Evolutionary conservation across 2,888 invertebrate genomes (phyloP).

Genomic region (Biston stratarius): DNA sequence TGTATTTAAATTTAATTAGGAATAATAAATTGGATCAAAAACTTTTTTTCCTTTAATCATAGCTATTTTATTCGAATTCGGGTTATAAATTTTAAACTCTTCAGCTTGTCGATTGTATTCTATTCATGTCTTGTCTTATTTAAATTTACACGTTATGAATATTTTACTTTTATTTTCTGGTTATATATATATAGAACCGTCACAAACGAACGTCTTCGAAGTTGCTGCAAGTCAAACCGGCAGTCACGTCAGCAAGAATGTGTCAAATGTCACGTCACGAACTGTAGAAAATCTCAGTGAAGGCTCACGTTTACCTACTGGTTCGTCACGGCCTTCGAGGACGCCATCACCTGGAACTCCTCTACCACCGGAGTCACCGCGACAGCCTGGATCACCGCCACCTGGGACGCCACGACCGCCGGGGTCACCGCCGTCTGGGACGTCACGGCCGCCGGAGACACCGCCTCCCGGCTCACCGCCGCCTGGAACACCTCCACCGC

Average conservation of each 20-base stretch:
- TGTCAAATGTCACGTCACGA: too few species aligned
- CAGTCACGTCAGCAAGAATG: background rate
- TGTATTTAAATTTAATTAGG: too few species aligned
- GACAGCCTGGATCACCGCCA: background rate
- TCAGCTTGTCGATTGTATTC: too few species aligned
- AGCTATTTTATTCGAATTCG: too few species aligned
- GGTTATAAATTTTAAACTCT: too few species aligned
- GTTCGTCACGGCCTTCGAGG: background rate
- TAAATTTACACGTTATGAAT: background rate
- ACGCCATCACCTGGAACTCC: background rate
- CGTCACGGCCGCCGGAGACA: background rate
- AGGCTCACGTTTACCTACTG: background rate
- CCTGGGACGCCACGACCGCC: constrained; percentile 1
- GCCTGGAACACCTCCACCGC: background rate
- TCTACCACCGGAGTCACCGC: constrained; percentile 1
- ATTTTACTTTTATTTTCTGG: background rate
- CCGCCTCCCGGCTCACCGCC: background rate
- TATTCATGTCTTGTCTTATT: background rate
- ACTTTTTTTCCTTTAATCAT: too few species aligned
- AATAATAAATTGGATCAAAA: too few species aligned
- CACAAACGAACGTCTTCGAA: too few species aligned
- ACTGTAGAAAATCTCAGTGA: background rate
- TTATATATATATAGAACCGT: background rate
- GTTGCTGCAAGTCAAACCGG: background rate
- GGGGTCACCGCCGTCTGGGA: background rate